Conservation (phyloP, 1,140 invertebrate genomes). For the Orussus abietinus region DNA sequence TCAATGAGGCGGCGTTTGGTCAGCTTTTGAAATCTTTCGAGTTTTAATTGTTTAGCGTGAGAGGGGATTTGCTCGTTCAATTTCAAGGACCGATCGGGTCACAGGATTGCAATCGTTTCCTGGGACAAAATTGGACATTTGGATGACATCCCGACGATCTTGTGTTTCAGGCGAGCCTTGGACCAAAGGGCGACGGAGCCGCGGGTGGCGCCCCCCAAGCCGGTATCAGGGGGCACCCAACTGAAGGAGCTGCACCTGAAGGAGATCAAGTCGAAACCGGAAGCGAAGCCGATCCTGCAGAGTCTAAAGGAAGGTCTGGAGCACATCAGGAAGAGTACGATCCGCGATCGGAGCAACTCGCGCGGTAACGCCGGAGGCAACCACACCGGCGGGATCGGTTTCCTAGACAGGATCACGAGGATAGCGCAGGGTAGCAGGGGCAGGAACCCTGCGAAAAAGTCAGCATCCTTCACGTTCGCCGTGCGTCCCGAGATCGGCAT, state of each 20-base stretch:
- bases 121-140: too few species aligned
- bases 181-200: conserved; percentile 48
- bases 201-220: conserved; percentile 43
- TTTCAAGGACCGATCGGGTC: too few species aligned
- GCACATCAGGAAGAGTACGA: conserved; percentile 46
- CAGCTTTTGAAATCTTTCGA: too few species aligned
- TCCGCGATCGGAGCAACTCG: conserved; percentile 41
- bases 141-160: too few species aligned
- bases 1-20: too few species aligned
- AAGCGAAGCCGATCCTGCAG: conserved; percentile 46
- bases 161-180: conserved; percentile 41
- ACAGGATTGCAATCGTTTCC: too few species aligned
- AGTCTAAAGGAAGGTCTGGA: conserved; percentile 45
- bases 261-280: conserved; percentile 45
- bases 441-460: conserved; percentile 48
- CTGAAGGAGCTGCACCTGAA: conserved; percentile 45
- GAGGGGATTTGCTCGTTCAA: too few species aligned
- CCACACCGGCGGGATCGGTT: conserved; percentile 26
- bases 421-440: conserved; percentile 45
- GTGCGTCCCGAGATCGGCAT: conserved; percentile 47
- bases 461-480: conserved; percentile 48
- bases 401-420: conserved; percentile 44
- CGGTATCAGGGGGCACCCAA: conserved; percentile 25
- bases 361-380: conserved; percentile 22
- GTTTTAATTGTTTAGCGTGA: too few species aligned